A percentile compares a stretch with the other conserved stretches of the same genome.
Evolutionary conservation across 2,797 vertebrate species (phyloP).

Genomic region (Furcifer pardalis): DNA sequence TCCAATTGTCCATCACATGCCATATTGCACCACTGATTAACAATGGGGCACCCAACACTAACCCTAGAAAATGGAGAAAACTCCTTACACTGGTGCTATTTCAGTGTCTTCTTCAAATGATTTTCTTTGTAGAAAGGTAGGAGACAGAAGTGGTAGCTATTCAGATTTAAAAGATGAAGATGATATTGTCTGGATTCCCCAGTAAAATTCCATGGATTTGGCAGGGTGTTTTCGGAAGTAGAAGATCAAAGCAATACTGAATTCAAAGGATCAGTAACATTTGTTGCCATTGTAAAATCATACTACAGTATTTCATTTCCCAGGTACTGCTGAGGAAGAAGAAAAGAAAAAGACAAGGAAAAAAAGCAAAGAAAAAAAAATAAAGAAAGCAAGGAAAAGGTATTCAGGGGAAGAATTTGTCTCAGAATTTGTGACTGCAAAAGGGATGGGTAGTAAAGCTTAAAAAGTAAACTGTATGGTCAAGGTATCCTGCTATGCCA

Average conservation of each 20-base stretch:
- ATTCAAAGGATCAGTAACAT: neutral
- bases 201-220: neutral
- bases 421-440: conserved; percentile 7
- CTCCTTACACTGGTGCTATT: neutral
- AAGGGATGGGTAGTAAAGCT: neutral
- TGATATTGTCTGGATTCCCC: neutral
- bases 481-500: no score
- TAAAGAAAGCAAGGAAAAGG: conserved; percentile 79
- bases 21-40: no score
- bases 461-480: no score
- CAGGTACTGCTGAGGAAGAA: conserved; percentile 76
- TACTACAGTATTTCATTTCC: conserved; percentile 38
- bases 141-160: neutral
- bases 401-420: conserved; percentile 41
- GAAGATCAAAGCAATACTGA: no score
- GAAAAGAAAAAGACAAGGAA: conserved; percentile 79
- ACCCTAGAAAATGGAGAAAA: no score
- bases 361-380: conserved; percentile 78
- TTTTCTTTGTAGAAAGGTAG: neutral
- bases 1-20: no score
- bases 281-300: neutral
- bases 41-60: no score
- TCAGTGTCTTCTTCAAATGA: neutral
- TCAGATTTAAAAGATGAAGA: neutral
- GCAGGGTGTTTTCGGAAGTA: neutral